phyloP scores from a whole-genome alignment of 2,113 vertebrate genomes.

The Apodemus sylvaticus region DNA sequence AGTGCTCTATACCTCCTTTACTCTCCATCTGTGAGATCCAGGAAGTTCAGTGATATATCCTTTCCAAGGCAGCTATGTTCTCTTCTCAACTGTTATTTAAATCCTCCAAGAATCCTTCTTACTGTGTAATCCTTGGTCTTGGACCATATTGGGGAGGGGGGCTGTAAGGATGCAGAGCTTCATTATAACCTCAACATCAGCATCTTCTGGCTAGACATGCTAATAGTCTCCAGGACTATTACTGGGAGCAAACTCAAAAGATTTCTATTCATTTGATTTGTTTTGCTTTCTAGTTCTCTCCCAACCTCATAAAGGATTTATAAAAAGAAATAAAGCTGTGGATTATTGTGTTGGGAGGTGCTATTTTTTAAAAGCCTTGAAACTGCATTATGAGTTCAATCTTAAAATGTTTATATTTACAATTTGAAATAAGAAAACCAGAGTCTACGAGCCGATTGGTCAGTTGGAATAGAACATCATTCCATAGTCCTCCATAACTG shows the following conservation, averaged over 20 bases:
- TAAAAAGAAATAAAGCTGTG: background rate
- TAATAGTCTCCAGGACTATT: background rate
- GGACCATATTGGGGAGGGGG: background rate
- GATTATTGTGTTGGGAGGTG: background rate
- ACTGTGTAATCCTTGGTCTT: background rate
- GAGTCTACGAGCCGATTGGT: background rate
- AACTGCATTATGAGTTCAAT: background rate
- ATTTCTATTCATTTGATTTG: background rate
- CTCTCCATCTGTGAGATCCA: background rate
- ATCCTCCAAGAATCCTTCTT: background rate
- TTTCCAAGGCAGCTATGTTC: background rate
- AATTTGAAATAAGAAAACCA: background rate
- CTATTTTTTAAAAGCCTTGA: constrained; percentile 6
- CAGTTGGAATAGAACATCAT: background rate
- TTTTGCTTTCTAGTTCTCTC: background rate
- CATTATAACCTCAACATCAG: background rate
- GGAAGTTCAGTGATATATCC: background rate
- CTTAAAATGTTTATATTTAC: background rate
- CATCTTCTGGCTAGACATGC: background rate
- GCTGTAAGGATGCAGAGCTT: background rate
- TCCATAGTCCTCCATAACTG: background rate
- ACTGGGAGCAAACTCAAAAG: background rate
- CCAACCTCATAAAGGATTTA: background rate
- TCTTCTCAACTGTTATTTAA: background rate
- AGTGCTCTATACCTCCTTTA: no score